Conservation (phyloP, 2,888 invertebrate species). For the Sycophila texana region DNA sequence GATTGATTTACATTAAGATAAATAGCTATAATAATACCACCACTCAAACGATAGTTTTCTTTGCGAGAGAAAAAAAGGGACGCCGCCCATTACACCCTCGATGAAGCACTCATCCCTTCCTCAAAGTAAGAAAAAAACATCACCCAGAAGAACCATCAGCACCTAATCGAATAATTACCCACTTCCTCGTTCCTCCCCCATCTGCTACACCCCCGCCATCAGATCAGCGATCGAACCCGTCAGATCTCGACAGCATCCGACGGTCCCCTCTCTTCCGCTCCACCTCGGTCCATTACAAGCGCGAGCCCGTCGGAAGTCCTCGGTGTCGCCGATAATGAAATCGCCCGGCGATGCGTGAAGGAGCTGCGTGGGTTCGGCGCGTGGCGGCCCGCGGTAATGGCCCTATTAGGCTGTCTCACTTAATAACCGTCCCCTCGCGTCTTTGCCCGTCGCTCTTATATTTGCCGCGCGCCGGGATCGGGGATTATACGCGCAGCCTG, state of each 20-base stretch:
- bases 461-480: neutral
- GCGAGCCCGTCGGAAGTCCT: neutral
- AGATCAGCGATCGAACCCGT: conserved; percentile 6
- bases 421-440: conserved; percentile 69
- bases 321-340: conserved; percentile 28
- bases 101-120: neutral
- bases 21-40: too few species aligned
- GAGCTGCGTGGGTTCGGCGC: neutral
- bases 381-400: conserved; percentile 67
- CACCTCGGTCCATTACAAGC: too few species aligned
- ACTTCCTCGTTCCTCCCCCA: neutral
- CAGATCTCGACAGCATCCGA: neutral
- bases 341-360: neutral
- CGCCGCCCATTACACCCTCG: too few species aligned
- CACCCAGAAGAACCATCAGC: too few species aligned
- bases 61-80: too few species aligned
- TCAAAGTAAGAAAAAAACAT: too few species aligned
- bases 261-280: too few species aligned
- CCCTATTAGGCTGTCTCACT: conserved; percentile 76
- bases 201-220: conserved; percentile 12
- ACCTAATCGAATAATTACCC: too few species aligned
- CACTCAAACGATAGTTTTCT: too few species aligned
- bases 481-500: neutral
- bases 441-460: neutral
- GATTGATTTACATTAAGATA: too few species aligned